phyloP scores from a whole-genome alignment of 2,113 vertebrate genomes.

The Neopipo cinnamomea region DNA sequence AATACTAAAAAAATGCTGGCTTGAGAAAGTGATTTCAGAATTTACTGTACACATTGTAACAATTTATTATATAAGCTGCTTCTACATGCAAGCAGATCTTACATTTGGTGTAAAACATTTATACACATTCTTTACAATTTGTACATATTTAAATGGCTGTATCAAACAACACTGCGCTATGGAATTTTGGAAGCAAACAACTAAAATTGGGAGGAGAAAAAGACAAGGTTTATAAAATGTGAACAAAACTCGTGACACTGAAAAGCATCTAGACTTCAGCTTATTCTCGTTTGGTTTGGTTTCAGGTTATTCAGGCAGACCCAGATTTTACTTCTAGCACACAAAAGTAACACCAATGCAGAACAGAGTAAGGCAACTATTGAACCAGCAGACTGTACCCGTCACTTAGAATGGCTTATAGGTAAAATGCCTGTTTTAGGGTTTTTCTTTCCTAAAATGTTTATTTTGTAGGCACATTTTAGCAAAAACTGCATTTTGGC shows the following conservation, averaged over 20 bases:
- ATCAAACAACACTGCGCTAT: conserved; percentile 73
- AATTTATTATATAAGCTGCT: conserved; percentile 77
- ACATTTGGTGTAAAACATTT: conserved; percentile 82
- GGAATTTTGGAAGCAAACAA: conserved; percentile 72
- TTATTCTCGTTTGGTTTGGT: conserved; percentile 54
- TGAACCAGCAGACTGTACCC: conserved; percentile 35
- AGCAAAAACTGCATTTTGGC: background rate
- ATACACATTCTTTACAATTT: conserved; percentile 84
- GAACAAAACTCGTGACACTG: conserved; percentile 61
- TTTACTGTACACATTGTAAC: conserved; percentile 76
- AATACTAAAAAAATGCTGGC: conserved; percentile 59
- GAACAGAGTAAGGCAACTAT: conserved; percentile 55
- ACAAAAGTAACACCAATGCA: background rate
- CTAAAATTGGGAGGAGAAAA: conserved; percentile 62
- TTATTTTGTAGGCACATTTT: background rate
- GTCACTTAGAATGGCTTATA: conserved; percentile 44
- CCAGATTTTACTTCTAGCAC: conserved; percentile 17
- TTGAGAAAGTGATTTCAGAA: conserved; percentile 74
- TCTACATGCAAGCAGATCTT: conserved; percentile 74
- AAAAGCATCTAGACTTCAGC: conserved; percentile 36
- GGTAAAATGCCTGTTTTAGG: background rate
- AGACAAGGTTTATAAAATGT: conserved; percentile 61
- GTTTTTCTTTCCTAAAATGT: background rate
- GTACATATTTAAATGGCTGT: conserved; percentile 81
- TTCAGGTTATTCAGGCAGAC: conserved; percentile 36